These are phyloP conservation scores for Tipula unca DNA, from an alignment of 2,888 invertebrate species.

Conservation along the genomic window DNA sequence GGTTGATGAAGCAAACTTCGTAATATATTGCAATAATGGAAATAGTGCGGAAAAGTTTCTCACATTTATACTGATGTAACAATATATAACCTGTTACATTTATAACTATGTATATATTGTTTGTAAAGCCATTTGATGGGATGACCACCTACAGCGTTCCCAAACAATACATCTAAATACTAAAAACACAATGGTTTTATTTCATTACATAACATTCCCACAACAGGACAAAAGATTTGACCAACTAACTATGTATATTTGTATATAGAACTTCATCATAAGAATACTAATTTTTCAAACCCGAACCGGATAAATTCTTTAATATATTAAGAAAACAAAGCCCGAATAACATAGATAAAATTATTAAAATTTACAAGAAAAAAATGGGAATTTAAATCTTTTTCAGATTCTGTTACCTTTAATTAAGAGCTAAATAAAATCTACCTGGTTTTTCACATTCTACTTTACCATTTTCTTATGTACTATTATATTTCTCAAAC, in stretches of 20 bases:
- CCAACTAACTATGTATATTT: neutral
- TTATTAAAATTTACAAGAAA: neutral
- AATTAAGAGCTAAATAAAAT: constrained; percentile 2
- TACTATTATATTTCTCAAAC: neutral
- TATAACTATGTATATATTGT: too few relatives aligned
- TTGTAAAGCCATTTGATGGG: too few relatives aligned
- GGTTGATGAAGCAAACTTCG: too few relatives aligned
- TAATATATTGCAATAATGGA: too few relatives aligned
- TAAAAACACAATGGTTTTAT: neutral
- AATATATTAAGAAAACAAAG: neutral
- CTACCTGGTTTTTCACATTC: neutral
- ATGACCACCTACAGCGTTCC: too few relatives aligned
- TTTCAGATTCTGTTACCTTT: neutral
- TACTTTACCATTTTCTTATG: neutral
- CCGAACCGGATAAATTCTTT: neutral
- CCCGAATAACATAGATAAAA: neutral
- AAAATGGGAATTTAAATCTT: neutral
- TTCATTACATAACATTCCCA: neutral
- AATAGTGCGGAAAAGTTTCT: too few relatives aligned
- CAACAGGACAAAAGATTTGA: neutral
- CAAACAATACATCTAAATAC: too few relatives aligned
- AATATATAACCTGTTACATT: too few relatives aligned
- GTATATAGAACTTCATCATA: neutral
- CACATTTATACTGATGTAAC: too few relatives aligned
- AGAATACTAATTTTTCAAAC: neutral